Percentiles rank a stretch among this genome's conserved stretches.
Conservation (phyloP, 64 coral and sea anemone species). For the Stichodactyla mertensii region DNA sequence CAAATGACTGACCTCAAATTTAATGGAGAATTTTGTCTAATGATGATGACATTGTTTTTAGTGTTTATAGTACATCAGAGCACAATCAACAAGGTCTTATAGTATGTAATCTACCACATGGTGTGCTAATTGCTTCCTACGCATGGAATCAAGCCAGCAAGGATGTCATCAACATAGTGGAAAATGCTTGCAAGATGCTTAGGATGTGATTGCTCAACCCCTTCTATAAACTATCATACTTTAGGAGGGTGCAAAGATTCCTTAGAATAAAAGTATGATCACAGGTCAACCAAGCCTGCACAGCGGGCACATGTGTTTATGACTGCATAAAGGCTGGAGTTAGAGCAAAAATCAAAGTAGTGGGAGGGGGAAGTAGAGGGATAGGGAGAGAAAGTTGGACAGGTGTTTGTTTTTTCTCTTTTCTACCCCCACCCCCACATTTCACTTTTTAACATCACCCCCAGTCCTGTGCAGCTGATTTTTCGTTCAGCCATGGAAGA, state of each 20-base stretch:
- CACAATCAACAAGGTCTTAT: conserved; percentile 63
- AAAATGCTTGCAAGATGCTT: conserved; percentile 69
- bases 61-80: conserved; percentile 72
- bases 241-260: not conserved
- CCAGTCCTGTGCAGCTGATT: too few relatives aligned
- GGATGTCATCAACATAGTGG: conserved; percentile 60
- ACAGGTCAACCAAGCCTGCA: too few relatives aligned
- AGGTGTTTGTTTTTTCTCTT: too few relatives aligned
- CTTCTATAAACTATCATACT: not conserved
- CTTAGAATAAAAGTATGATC: too few relatives aligned
- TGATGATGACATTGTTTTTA: conserved; percentile 24
- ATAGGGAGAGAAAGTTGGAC: too few relatives aligned
- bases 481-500: too few relatives aligned
- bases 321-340: too few relatives aligned
- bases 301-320: too few relatives aligned
- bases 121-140: conserved; percentile 73
- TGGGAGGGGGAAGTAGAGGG: too few relatives aligned
- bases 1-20: not conserved
- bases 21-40: not conserved
- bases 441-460: too few relatives aligned
- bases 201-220: conserved; percentile 7
- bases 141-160: conserved; percentile 45
- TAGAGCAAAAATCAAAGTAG: too few relatives aligned
- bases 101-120: conserved; percentile 77
- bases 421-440: too few relatives aligned